Evolutionary conservation across 2,888 invertebrate genomes (phyloP).

Genomic region (Drosophila putrida): DNA sequence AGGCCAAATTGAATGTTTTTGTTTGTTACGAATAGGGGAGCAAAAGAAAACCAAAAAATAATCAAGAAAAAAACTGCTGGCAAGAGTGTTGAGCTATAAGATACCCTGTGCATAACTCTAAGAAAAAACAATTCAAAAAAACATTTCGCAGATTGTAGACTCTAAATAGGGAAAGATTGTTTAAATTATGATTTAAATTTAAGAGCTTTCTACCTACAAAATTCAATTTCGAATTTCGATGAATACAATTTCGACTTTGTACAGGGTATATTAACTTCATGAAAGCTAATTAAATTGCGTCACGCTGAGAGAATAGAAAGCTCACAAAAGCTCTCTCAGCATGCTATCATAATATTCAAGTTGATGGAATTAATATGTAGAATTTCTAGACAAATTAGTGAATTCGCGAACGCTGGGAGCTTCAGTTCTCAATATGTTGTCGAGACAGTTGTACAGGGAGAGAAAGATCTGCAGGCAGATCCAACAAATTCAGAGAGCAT

Average conservation of each 20-base stretch:
- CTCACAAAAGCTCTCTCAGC: slow-evolving; percentile 57
- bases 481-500: slow-evolving; percentile 19
- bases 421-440: slow-evolving; percentile 70
- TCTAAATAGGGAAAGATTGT: not conserved
- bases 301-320: slow-evolving; percentile 47
- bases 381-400: slow-evolving; percentile 13
- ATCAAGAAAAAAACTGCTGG: not conserved
- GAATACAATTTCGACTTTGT: not conserved
- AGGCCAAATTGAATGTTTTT: not conserved
- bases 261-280: not conserved
- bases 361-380: slow-evolving; percentile 24
- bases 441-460: slow-evolving; percentile 31
- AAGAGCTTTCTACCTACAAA: not conserved
- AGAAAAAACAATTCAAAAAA: not conserved
- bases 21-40: slow-evolving; percentile 20
- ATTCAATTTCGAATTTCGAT: too few relatives aligned
- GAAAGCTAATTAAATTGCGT: slow-evolving; percentile 34
- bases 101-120: not conserved
- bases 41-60: slow-evolving; percentile 18
- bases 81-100: not conserved
- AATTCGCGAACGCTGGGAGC: not conserved
- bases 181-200: not conserved
- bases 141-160: not conserved
- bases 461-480: slow-evolving; percentile 32
- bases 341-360: slow-evolving; percentile 7